A percentile compares a stretch with the other conserved stretches of the same genome.
phyloP scores from a whole-genome alignment of 1,140 invertebrate species.

The Pseudoatta argentina region DNA sequence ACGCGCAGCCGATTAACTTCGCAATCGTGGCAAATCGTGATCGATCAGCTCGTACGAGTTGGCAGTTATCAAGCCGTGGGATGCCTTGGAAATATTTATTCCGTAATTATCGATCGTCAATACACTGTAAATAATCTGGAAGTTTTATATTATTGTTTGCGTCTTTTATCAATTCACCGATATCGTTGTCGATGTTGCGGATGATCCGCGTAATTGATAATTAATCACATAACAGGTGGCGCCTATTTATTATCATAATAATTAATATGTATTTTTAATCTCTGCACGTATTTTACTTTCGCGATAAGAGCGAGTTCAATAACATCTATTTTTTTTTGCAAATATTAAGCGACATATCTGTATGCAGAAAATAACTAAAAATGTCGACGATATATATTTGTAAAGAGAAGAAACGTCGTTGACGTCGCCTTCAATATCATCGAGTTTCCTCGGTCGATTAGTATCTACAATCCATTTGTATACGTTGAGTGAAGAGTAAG shows the following conservation, averaged over 20 bases:
- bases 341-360: not conserved
- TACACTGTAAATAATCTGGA: slow-evolving; percentile 10
- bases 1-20: not conserved
- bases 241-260: not conserved
- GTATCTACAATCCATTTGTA: not conserved
- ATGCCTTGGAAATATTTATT: slow-evolving; percentile 36
- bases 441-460: slow-evolving; percentile 7
- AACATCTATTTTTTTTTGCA: not conserved
- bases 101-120: slow-evolving; percentile 28
- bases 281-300: not conserved
- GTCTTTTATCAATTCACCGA: not conserved
- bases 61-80: slow-evolving; percentile 10
- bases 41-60: slow-evolving; percentile 2
- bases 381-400: no score
- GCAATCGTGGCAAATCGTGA: slow-evolving; percentile 13
- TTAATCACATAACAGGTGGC: slow-evolving; percentile 15
- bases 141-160: slow-evolving; percentile 18
- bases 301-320: not conserved
- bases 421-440: not conserved
- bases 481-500: slow-evolving; percentile 24
- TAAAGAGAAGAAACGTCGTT: not conserved
- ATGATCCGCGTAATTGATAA: slow-evolving; percentile 7
- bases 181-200: not conserved
- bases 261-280: not conserved
- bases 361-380: not conserved